Percentiles rank a stretch among this genome's conserved stretches.
Conservation (phyloP, 2,113 vertebrate species). For the Mola mola region DNA sequence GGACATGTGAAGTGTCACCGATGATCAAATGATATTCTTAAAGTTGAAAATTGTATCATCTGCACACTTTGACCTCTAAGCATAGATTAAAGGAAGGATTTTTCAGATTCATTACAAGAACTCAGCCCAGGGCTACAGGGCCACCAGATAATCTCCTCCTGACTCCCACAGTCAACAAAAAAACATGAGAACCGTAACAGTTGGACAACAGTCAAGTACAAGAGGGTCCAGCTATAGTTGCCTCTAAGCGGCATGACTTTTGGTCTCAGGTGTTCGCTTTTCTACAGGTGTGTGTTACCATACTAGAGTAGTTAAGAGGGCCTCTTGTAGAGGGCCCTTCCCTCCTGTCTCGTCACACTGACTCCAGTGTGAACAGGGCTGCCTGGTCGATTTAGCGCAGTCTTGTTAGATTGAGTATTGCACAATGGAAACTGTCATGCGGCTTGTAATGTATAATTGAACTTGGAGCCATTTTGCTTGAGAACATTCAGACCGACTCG, state of each 20-base stretch:
- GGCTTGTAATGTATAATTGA: constrained; percentile 78
- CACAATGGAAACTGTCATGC: constrained; percentile 83
- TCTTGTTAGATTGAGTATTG: constrained; percentile 73
- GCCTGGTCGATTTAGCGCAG: constrained; percentile 71
- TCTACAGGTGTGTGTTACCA: constrained; percentile 80
- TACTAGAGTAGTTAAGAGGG: constrained; percentile 80
- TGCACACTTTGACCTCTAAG: constrained; percentile 41
- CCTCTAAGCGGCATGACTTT: constrained; percentile 64
- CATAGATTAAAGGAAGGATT: constrained; percentile 66
- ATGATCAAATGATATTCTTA: constrained; percentile 60
- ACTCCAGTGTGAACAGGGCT: constrained; percentile 78
- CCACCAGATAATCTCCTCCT: constrained; percentile 73
- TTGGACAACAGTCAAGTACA: constrained; percentile 77
- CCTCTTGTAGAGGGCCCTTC: constrained; percentile 73
- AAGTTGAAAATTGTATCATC: constrained; percentile 47
- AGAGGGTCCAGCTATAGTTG: constrained; percentile 59
- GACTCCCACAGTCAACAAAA: constrained; percentile 78
- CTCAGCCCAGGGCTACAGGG: constrained; percentile 61
- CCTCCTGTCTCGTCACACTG: constrained; percentile 79
- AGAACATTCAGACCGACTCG: constrained; percentile 70
- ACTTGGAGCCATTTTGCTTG: constrained; percentile 75
- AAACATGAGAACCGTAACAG: constrained; percentile 75
- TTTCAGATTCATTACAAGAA: constrained; percentile 76
- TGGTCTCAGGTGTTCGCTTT: constrained; percentile 77
- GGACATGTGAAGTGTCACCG: constrained; percentile 36